phyloP scores from a whole-genome alignment of 2,888 invertebrate species.

The Theodoxus fluviatilis region DNA sequence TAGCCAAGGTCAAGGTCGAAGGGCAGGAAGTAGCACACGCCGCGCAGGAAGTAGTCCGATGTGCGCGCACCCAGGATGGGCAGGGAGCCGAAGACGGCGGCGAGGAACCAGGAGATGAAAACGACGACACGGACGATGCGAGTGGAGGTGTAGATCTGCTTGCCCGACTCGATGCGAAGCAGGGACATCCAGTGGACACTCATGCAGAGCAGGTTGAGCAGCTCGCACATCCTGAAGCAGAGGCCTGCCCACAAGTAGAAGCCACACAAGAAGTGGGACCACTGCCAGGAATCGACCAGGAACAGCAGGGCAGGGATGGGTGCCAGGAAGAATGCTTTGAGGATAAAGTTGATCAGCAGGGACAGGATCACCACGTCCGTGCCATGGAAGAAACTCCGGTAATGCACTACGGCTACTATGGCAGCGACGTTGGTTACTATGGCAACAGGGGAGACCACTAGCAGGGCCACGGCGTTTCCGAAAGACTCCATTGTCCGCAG shows the following conservation, averaged over 20 bases:
- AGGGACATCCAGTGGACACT: conserved; percentile 45
- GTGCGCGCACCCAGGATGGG: conserved; percentile 44
- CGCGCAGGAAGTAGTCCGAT: too few relatives aligned
- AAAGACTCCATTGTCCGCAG: conserved; percentile 39
- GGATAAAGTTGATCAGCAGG: conserved; percentile 42
- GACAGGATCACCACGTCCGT: conserved; percentile 49
- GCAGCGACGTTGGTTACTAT: conserved; percentile 44
- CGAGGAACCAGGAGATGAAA: conserved; percentile 38
- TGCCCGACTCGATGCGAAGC: conserved; percentile 39
- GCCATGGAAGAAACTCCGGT: conserved; percentile 47
- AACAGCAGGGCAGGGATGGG: conserved; percentile 43
- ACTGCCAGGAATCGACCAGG: too few relatives aligned
- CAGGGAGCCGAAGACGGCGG: conserved; percentile 39
- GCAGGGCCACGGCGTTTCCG: conserved; percentile 42
- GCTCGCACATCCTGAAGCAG: conserved; percentile 39
- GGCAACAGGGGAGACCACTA: conserved; percentile 45
- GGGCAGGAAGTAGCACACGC: conserved; percentile 43
- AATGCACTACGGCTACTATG: conserved; percentile 44
- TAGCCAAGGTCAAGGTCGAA: conserved; percentile 43
- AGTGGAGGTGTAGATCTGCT: conserved; percentile 38
- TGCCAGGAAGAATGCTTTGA: conserved; percentile 41
- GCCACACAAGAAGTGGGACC: conserved; percentile 39
- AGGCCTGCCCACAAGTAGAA: conserved; percentile 43
- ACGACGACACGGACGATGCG: conserved; percentile 38
- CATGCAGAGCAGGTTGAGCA: conserved; percentile 37